A percentile compares a stretch with the other conserved stretches of the same genome.
Evolutionary conservation across 2,888 invertebrate species (phyloP).

Genomic region (Thereva nobilitata): DNA sequence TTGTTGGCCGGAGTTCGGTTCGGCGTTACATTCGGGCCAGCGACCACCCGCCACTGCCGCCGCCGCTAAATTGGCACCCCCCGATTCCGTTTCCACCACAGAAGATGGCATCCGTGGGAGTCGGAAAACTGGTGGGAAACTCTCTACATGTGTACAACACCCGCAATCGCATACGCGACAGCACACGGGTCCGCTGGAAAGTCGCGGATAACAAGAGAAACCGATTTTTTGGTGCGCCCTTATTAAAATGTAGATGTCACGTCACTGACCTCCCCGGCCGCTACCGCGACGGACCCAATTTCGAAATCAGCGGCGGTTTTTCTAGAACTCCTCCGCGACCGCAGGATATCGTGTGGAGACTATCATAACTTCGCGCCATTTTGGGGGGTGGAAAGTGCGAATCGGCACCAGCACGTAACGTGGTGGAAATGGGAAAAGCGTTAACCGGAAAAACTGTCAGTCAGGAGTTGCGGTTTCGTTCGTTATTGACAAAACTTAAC

Average conservation of each 20-base stretch:
- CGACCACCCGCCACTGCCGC: conserved; percentile 18
- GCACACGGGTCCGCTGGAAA: conserved; percentile 6
- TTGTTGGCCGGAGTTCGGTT: conserved; percentile 33
- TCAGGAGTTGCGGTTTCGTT: no score
- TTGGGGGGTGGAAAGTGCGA: no score
- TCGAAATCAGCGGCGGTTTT: no score
- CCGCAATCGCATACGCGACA: conserved; percentile 26
- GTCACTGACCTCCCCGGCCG: conserved; percentile 14
- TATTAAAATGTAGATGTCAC: conserved; percentile 21
- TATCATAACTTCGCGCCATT: no score
- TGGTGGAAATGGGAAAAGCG: no score
- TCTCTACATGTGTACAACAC: conserved; percentile 22
- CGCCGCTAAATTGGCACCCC: conserved; percentile 7
- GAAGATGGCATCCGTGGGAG: not conserved
- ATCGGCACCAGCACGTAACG: no score
- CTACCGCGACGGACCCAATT: not conserved
- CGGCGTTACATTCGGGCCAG: conserved; percentile 26
- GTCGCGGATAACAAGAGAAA: conserved; percentile 37
- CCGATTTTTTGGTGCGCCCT: conserved; percentile 34
- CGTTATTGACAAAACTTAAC: no score
- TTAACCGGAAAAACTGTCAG: no score
- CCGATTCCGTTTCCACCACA: not conserved
- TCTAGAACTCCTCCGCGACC: no score
- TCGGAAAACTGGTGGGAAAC: not conserved
- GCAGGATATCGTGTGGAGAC: no score